Conservation (phyloP, 2,888 invertebrate genomes). For the Amphipoea oculea region DNA sequence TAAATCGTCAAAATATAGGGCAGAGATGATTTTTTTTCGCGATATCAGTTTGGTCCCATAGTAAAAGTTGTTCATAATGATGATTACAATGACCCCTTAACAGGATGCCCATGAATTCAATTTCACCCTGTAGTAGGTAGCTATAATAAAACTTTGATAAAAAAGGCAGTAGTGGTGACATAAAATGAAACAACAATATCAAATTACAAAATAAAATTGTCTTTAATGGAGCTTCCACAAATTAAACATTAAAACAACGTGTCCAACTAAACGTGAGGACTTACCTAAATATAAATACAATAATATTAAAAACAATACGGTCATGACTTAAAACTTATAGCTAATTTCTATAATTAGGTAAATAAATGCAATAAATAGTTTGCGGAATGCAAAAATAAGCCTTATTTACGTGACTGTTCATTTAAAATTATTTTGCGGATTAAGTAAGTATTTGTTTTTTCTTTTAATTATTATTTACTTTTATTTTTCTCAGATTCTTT, state of each 20-base stretch:
- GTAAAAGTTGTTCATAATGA: no score
- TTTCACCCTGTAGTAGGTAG: no score
- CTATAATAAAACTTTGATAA: neutral
- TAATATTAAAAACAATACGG: constrained; percentile 66
- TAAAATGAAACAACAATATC: constrained; percentile 74
- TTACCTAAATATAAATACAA: constrained; percentile 53
- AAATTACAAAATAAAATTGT: constrained; percentile 85
- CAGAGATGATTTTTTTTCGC: no score
- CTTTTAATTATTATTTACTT: neutral
- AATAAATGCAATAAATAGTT: constrained; percentile 66
- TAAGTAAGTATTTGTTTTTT: constrained; percentile 20
- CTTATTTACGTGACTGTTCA: constrained; percentile 12
- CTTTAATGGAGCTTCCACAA: constrained; percentile 75
- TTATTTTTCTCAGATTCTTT: neutral
- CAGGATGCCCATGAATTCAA: no score
- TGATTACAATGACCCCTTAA: no score
- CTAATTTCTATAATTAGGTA: constrained; percentile 35
- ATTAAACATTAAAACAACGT: constrained; percentile 72
- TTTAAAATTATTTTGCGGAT: constrained; percentile 23
- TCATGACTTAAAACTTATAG: constrained; percentile 40
- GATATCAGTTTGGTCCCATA: no score
- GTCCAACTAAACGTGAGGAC: constrained; percentile 66
- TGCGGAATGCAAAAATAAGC: constrained; percentile 56
- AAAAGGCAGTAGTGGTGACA: neutral
- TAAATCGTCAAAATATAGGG: no score